Evolutionary conservation across 1,140 invertebrate genomes (phyloP).

Genomic region (Batillaria attramentaria): DNA sequence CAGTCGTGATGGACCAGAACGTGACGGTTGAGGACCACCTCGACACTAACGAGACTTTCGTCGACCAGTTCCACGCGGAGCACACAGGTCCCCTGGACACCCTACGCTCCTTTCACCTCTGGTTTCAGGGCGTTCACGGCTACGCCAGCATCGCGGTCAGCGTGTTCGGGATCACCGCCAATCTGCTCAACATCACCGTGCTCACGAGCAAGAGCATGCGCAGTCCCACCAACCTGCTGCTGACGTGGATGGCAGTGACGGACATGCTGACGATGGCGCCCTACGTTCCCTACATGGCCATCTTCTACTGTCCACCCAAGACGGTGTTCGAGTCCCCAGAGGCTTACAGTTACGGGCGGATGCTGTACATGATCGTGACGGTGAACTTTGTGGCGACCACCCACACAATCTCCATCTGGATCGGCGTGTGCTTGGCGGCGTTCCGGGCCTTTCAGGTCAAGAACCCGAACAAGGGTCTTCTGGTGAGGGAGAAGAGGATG

Average conservation of each 20-base stretch:
- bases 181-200: conserved; percentile 90
- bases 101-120: conserved; percentile 37
- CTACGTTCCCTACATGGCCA: conserved; percentile 86
- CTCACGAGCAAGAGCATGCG: conserved; percentile 88
- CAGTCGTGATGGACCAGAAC: too few species aligned
- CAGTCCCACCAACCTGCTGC: conserved; percentile 85
- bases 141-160: conserved; percentile 83
- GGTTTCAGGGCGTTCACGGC: conserved; percentile 76
- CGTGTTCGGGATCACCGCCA: conserved; percentile 90
- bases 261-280: conserved; percentile 91
- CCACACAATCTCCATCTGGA: conserved; percentile 93
- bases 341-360: conserved; percentile 56
- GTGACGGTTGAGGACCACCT: too few species aligned
- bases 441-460: conserved; percentile 78
- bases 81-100: not conserved
- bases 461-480: conserved; percentile 82
- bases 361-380: conserved; percentile 61
- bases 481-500: conserved; percentile 78
- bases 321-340: conserved; percentile 40
- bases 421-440: conserved; percentile 91
- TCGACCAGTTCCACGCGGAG: too few species aligned
- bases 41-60: too few species aligned
- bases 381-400: conserved; percentile 82
- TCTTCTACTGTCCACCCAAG: conserved; percentile 71
- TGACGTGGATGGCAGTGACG: conserved; percentile 86